A percentile compares a stretch with the other conserved stretches of the same genome.
Conservation (phyloP, 2,888 invertebrate species). For the Eupithecia exiguata region DNA sequence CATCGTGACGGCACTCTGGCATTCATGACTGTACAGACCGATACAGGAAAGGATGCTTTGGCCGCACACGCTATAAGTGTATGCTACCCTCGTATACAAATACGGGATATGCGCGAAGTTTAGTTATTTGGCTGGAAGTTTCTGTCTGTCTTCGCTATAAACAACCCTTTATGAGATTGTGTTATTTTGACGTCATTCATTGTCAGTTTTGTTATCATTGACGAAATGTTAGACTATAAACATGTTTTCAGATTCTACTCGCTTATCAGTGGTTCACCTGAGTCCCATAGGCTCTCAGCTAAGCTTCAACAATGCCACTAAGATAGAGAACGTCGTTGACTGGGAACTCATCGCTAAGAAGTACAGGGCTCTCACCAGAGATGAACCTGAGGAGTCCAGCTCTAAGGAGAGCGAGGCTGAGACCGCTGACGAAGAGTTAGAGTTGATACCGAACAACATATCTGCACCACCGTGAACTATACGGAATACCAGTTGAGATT, state of each 20-base stretch:
- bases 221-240: not conserved
- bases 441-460: conserved; percentile 74
- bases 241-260: conserved; percentile 85
- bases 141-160: not conserved
- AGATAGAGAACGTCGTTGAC: conserved; percentile 95
- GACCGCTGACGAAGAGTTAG: conserved; percentile 73
- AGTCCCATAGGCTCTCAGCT: conserved; percentile 93
- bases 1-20: too few species aligned
- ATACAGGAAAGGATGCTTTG: too few species aligned
- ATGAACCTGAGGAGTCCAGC: conserved; percentile 71
- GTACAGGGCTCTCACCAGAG: conserved; percentile 88
- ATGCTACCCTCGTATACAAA: too few species aligned
- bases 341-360: conserved; percentile 96
- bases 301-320: conserved; percentile 90
- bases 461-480: conserved; percentile 69
- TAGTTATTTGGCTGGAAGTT: not conserved
- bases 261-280: conserved; percentile 90
- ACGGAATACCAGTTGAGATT: not conserved
- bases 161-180: not conserved
- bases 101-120: not conserved
- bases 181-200: not conserved
- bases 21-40: too few species aligned
- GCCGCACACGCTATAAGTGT: too few species aligned
- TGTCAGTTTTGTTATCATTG: not conserved
- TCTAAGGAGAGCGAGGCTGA: conserved; percentile 73